Evolutionary conservation across 1,140 invertebrate species (phyloP).

Genomic region (Periplaneta americana): DNA sequence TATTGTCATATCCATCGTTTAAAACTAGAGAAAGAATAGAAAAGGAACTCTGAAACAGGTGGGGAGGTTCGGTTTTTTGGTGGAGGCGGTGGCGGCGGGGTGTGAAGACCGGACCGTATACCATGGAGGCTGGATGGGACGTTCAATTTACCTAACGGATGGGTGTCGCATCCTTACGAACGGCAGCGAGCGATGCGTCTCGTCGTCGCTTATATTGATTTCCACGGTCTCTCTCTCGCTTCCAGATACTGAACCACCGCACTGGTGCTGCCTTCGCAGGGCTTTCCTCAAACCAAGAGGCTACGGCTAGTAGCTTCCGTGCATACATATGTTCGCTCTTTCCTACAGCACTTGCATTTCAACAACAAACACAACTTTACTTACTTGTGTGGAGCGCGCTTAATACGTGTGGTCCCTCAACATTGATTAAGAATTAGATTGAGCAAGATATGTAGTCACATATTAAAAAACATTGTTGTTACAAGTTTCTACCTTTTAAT

Average conservation of each 20-base stretch:
- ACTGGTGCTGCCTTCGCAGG: conserved; percentile 15
- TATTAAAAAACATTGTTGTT: conserved; percentile 15
- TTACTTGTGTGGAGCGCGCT: not conserved
- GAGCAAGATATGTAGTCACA: conserved; percentile 20
- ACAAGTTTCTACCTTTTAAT: not conserved
- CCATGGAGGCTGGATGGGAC: conserved; percentile 4
- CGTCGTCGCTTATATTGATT: not conserved
- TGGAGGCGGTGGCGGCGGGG: not conserved
- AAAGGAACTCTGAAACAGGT: conserved; percentile 10
- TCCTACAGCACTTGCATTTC: not conserved
- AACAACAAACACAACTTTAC: not conserved
- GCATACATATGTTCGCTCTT: not conserved
- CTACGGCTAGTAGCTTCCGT: too few species aligned
- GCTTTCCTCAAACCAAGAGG: conserved; percentile 20
- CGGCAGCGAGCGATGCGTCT: not conserved
- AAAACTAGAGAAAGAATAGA: conserved; percentile 20
- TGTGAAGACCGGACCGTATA: not conserved
- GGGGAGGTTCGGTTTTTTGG: not conserved
- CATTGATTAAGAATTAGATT: conserved; percentile 21
- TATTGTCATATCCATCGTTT: conserved; percentile 14
- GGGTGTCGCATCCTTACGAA: too few species aligned
- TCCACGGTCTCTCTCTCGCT: not conserved
- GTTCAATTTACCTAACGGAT: conserved; percentile 2
- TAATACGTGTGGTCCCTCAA: not conserved
- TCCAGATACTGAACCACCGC: not conserved